Conservation (phyloP, 2,888 invertebrate species). For the Epinotia ramella region DNA sequence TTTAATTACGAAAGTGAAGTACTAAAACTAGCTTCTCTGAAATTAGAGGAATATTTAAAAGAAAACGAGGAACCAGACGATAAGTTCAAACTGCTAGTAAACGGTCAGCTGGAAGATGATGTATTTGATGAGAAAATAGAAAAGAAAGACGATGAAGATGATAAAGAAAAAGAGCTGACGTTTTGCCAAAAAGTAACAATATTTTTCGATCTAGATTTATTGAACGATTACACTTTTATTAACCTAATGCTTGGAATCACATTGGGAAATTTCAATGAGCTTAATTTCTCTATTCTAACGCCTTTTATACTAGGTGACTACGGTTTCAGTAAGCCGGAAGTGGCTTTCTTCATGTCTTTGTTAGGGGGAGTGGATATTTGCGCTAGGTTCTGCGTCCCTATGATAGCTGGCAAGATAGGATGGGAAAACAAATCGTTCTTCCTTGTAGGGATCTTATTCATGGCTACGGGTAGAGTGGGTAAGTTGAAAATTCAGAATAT, state of each 20-base stretch:
- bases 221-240: constrained; percentile 88
- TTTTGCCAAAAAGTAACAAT: constrained; percentile 84
- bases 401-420: constrained; percentile 88
- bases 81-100: constrained; percentile 69
- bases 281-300: constrained; percentile 90
- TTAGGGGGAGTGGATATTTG: constrained; percentile 88
- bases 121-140: constrained; percentile 61
- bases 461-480: constrained; percentile 88
- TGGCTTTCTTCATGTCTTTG: constrained; percentile 89
- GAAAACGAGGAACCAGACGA: constrained; percentile 67
- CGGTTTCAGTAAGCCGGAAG: constrained; percentile 85
- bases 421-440: constrained; percentile 90
- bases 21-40: constrained; percentile 83
- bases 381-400: constrained; percentile 88
- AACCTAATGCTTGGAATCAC: constrained; percentile 90
- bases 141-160: constrained; percentile 56
- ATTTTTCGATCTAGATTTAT: constrained; percentile 89
- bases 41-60: constrained; percentile 80
- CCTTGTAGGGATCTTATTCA: constrained; percentile 87
- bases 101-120: constrained; percentile 65
- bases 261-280: constrained; percentile 88
- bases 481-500: constrained; percentile 54
- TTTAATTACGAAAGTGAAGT: constrained; percentile 86
- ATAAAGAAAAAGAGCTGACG: constrained; percentile 64
- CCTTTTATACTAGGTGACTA: constrained; percentile 90